Base-by-base conservation (phyloP, 2,888 invertebrate genomes). In the Hartigia nigra region DNA sequence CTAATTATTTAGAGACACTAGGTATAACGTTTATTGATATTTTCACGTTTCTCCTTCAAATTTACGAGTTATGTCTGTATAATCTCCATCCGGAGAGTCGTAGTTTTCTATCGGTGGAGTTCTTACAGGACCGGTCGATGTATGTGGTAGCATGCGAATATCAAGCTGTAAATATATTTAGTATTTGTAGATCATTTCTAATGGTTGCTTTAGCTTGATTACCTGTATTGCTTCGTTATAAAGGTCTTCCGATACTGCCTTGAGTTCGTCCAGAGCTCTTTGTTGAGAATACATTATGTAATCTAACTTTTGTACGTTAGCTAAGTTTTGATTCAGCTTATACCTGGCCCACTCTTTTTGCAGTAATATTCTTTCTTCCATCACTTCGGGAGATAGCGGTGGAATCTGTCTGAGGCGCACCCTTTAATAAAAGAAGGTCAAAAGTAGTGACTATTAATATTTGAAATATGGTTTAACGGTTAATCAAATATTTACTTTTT, bases 71-170 rank as follows among this genome's bases (percentile, higher is more conserved):
- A 96, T 92, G 90, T 98, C 96, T 34, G 94, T 90, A 89, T 98
- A 98, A 87, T 98, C 97, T 70, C 99, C 99, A 92, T 99, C 98
- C 0, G 97, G 97, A 74, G 95, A 94, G 0, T 94, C 93, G 90
- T 97, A 99, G 82, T 95, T 93, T 87, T 95, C 93, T 79, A 97
- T 96, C 0, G 98, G 95, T 4, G 98, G 98, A 1, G 98, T 98
- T 37, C 95, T 93, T 0, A 95, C 94, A 0, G 98, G 97, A 0
- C 98, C 98, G 79, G 93, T 93, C 2, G 93, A 88, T 32, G 93
- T 92, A 84, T 95, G 95, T 0, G 97, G 96, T 35, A 98, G 87
- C 69, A 97, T 89, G 12, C 92, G 91, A 31, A 94, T 89, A 90
- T 98, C 98, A 9, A 95, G 92, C 95, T 97, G 94, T 70, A 92